These are phyloP conservation scores for Galerucella pusilla DNA, from an alignment of 2,888 invertebrate species.

Conservation along the genomic window DNA sequence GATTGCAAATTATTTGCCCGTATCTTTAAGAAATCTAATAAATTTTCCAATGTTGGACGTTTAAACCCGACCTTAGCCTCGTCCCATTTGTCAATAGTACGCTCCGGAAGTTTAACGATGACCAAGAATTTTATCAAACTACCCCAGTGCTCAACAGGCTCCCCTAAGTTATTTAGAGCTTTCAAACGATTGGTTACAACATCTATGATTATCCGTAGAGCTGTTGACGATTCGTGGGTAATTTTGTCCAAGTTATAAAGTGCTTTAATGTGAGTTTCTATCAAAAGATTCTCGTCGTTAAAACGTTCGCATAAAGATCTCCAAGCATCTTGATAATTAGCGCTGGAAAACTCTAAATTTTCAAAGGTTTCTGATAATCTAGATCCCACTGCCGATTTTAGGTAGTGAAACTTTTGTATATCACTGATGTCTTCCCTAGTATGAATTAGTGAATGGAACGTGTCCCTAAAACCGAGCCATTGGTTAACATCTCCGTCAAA, in stretches of 20 bases:
- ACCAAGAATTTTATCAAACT: slow-evolving; percentile 1
- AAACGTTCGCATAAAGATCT: no score
- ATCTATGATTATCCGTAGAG: slow-evolving; percentile 6
- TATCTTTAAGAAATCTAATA: neutral
- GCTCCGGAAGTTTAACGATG: neutral
- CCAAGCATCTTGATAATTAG: neutral
- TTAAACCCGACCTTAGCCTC: neutral
- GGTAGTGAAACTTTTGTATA: slow-evolving; percentile 17
- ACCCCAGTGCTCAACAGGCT: neutral
- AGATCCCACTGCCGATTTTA: neutral
- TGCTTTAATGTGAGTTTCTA: slow-evolving; percentile 10
- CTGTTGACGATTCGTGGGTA: neutral
- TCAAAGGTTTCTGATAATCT: slow-evolving; percentile 1
- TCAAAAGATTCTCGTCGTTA: neutral
- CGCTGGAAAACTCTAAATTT: slow-evolving; percentile 3
- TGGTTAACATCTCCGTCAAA: neutral
- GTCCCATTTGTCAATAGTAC: neutral
- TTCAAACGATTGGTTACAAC: slow-evolving; percentile 3
- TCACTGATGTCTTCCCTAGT: neutral
- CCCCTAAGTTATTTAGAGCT: neutral
- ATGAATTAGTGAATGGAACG: neutral
- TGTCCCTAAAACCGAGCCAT: neutral
- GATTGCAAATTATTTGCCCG: neutral
- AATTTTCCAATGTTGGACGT: neutral
- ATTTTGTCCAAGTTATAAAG: neutral